Evolutionary conservation across 2,797 vertebrate genomes (phyloP), one percentile per base, ranked within the genome.

Genomic region (Malacoctenus gilli): DNA sequence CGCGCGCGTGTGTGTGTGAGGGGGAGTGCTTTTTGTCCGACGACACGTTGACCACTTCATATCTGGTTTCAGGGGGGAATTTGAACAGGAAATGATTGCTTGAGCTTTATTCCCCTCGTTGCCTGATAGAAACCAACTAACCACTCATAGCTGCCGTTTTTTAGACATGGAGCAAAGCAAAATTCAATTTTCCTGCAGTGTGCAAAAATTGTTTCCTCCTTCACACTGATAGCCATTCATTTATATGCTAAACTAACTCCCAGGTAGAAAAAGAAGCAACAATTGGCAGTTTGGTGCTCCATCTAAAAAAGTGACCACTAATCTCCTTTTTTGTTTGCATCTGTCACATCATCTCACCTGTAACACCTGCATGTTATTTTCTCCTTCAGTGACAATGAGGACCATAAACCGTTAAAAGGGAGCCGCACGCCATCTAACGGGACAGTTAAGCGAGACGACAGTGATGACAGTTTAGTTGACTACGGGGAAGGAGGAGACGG

Each of bases 401-500:
- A 98, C 89, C 95, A 97, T 87, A 99, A 98, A 90, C 96, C 95
- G 53, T 91, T 98, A 84, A 98, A 97, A 90, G 95, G 94, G 82
- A 98, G 96, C 89, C 92, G 95, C 80, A 96, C 95, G 38, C 95
- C 96, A 46, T 98, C 97, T 84, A 95, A 95, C 79, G 95, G 95
- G 81, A 98, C 95, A 83, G 95, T 98, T 91, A 96, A 95, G 93
- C 93, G 96, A 73, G 96, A 95, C 78, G 94, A 95, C 79, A 99
- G 97, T 76, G 97, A 98, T 67, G 96, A 97, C 89, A 99, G 97
- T 92, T 94, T 99, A 92, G 97, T 98, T 91, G 96, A 99, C 93
- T 98, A 98, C 91, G 95, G 95, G 66, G 97, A 98, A 88, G 96
- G 95, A 54, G 97, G 95, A 78, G 97, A 99, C 36, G 95, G 95